Base-by-base conservation (phyloP, 23 tunicate genomes). In the Ciona savignyi region DNA sequence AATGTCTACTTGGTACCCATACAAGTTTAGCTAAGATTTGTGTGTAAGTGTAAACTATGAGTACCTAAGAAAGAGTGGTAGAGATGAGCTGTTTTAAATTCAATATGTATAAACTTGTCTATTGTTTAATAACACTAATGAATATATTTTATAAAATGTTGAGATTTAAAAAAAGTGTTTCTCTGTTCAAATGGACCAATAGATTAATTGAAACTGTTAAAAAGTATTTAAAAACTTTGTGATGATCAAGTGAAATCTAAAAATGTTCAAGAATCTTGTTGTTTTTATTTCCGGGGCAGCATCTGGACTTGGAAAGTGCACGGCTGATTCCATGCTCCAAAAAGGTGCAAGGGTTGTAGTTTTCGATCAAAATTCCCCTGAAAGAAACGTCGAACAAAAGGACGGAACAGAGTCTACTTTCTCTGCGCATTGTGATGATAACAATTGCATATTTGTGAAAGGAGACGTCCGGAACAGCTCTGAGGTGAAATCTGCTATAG, bases 211-310 rank as follows among this genome's bases (percentile, higher is more conserved):
- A n/a, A n/a, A n/a, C n/a, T n/a, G n/a, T n/a, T n/a, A n/a, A n/a
- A n/a, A n/a, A 42, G 9, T 42, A 42, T 9, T 6, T 42, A 42
- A 42, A 42, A 6, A 15, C 56, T 6, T 15, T 42, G 56, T 15
- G 9, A 42, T 42, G 56, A 6, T 42, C 9, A 42, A 42, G 15
- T 6, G 56, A 42, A 6, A n/a, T n/a, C n/a, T n/a, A n/a, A 63
- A 63, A 22, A 63, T 63, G 67, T 63, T 82, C 70, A 85, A 66
- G 24, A 70, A 81, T 20, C 73, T 89, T 1, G 83, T 85, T 72
- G 89, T 83, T 23, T 78, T 89, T 24, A 87, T 95, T 2, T 83
- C 99, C 3, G 99, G 99, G 0, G 93, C 78, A 42, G 99, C 99
- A 24, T 80, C 92, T 29, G 90, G 93, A 19, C 81, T 95, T 28